Conservation (phyloP, 2,797 vertebrate genomes). For the Labeo calbasu region DNA sequence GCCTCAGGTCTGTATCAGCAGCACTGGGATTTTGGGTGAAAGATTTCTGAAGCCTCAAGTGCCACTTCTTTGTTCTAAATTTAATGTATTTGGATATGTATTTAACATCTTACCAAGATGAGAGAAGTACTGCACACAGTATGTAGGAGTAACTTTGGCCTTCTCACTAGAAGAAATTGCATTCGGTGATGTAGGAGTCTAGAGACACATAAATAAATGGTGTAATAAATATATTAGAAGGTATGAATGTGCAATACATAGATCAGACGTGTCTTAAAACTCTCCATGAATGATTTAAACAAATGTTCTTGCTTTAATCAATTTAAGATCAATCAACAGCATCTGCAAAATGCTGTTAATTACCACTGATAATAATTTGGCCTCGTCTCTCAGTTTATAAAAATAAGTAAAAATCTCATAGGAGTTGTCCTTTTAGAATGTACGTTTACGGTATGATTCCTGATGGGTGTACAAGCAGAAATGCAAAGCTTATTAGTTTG, state of each 20-base stretch:
- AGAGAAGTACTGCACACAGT: background rate
- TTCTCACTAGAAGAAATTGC: background rate
- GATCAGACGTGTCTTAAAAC: background rate
- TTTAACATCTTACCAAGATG: background rate
- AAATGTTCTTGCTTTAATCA: background rate
- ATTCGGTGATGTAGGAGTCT: constrained; percentile 6
- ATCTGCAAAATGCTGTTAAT: background rate
- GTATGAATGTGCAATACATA: too few relatives aligned
- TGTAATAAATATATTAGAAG: background rate
- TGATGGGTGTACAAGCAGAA: too few relatives aligned
- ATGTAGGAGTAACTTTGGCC: constrained; percentile 13
- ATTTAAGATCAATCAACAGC: background rate
- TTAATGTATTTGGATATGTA: background rate
- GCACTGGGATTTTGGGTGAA: constrained; percentile 4
- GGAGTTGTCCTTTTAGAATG: too few relatives aligned
- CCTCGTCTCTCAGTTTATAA: too few relatives aligned
- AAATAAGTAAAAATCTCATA: too few relatives aligned
- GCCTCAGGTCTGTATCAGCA: background rate
- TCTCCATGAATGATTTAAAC: constrained; percentile 1
- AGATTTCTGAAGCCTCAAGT: constrained; percentile 17
- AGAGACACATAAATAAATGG: background rate
- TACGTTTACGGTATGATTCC: too few relatives aligned
- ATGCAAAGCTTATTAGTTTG: too few relatives aligned
- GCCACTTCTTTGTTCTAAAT: background rate
- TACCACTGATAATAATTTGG: too few relatives aligned